A percentile compares a stretch with the other conserved stretches of the same genome.
phyloP scores from a whole-genome alignment of 2,888 invertebrate species.

The Bedellia somnulentella region DNA sequence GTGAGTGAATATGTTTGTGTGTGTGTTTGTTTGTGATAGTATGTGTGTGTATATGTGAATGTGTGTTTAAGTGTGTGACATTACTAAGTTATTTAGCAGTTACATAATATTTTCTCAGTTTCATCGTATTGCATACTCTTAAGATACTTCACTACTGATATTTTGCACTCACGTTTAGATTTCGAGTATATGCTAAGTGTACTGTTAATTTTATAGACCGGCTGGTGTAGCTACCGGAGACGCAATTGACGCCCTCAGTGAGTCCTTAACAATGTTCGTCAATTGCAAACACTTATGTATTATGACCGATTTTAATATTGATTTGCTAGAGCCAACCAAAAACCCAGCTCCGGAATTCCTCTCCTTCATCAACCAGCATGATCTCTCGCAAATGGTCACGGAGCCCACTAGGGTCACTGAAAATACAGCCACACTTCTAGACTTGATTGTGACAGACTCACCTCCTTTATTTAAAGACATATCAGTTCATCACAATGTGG shows the following conservation, averaged over 20 bases:
- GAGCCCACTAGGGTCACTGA: slow-evolving; percentile 1
- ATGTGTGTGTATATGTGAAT: too few relatives aligned
- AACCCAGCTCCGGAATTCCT: not conserved
- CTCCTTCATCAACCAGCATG: slow-evolving; percentile 1
- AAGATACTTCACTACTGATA: too few relatives aligned
- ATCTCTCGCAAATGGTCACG: slow-evolving; percentile 1
- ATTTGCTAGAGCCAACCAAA: not conserved
- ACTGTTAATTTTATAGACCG: too few relatives aligned
- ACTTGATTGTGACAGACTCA: slow-evolving; percentile 1
- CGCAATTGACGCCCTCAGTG: slow-evolving; percentile 2
- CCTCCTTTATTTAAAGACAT: not conserved
- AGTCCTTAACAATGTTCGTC: slow-evolving; percentile 1
- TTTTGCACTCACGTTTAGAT: too few relatives aligned
- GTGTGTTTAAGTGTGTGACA: too few relatives aligned
- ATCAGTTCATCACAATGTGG: not conserved
- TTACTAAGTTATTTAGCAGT: too few relatives aligned
- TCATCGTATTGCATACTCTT: too few relatives aligned
- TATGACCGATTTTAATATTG: slow-evolving; percentile 1
- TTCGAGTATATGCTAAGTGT: too few relatives aligned
- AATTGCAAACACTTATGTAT: not conserved
- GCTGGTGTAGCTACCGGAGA: not conserved
- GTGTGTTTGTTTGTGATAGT: too few relatives aligned
- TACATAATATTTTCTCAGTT: too few relatives aligned
- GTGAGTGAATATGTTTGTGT: too few relatives aligned
- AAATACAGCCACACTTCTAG: slow-evolving; percentile 1